Evolutionary conservation across 1,140 invertebrate species (phyloP), one percentile per base, ranked within the genome.

Genomic region (Pomphorhynchus laevis): DNA sequence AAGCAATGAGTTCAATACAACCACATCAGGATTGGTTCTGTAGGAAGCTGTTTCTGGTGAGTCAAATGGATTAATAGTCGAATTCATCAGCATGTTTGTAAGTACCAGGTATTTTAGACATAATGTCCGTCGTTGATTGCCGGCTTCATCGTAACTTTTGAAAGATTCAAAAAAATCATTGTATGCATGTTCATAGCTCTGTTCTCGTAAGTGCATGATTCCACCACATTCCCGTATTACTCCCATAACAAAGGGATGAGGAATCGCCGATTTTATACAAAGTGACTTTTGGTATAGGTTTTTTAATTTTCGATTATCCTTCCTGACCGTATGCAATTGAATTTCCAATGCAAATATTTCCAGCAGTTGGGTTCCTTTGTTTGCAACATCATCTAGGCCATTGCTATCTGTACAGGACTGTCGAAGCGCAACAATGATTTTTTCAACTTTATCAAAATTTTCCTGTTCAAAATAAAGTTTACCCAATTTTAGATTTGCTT

Each of bases 151-250:
- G 54, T 95, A 98, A 58, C 95, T 95, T 63, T 98, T 98, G 55
- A 98, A 98, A 3, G 89, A 89, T 61, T 95, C 84, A 61, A 98
- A 95, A 58, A 95, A 95, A 53, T 98, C 86, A 2, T 80, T 93
- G 54, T 98, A 82, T 5, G 86, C 84, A 58, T 86, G 79, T 54
- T 91, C 82, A 59, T 91, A 98, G 61, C 91, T 80, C 14, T 77
- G 79, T 64, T 95, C 84, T 34, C 86, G 66, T 25, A 98, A 59
- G 62, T 98, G 86, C 89, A 98, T 98, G 62, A 95, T 98, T 0
- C 89, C 89, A 20, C 86, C 86, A 62, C 84, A 95, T 64, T 98
- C 84, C 31, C 36, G 11, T 20, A 41, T 39, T 9, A 38, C 36
- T 16, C 84, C 84, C 80, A 93, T 91, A 47, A 95, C 95, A 2